These are phyloP conservation scores for Lycaena phlaeas DNA, from an alignment of 2,888 invertebrate genomes.

Conservation along the genomic window DNA sequence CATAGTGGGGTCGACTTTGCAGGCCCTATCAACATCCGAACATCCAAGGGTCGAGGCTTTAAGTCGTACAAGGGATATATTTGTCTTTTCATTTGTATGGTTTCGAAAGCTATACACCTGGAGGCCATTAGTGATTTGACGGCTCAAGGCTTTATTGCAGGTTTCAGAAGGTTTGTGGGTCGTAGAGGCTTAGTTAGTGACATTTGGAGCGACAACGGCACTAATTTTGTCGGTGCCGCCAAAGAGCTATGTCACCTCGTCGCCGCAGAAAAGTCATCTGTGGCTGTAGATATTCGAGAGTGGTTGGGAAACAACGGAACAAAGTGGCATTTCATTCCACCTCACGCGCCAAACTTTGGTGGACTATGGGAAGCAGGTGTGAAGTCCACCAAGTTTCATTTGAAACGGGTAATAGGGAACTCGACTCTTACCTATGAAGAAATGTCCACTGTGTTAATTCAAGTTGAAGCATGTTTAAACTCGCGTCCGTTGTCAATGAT, in stretches of 20 bases:
- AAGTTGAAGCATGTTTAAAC: conserved; percentile 23
- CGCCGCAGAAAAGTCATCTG: background rate
- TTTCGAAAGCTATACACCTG: conserved; percentile 14
- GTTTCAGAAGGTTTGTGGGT: conserved; percentile 19
- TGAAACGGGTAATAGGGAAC: conserved; percentile 16
- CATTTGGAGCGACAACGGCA: conserved; percentile 23
- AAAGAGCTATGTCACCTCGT: conserved; percentile 13
- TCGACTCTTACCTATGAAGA: conserved; percentile 19
- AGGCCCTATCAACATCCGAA: conserved; percentile 6
- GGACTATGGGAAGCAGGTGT: conserved; percentile 21
- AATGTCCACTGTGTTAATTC: conserved; percentile 15
- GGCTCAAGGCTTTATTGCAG: conserved; percentile 17
- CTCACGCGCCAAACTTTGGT: conserved; percentile 18
- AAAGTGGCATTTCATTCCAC: conserved; percentile 21
- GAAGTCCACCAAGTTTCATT: conserved; percentile 18
- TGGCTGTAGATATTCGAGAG: background rate
- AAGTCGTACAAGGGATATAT: conserved; percentile 12
- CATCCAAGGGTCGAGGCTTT: conserved; percentile 10
- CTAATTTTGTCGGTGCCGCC: conserved; percentile 20
- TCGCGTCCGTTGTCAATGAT: conserved; percentile 16
- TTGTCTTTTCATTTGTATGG: conserved; percentile 15
- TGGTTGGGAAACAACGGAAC: conserved; percentile 7
- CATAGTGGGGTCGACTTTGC: conserved; percentile 5
- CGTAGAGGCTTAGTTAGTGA: conserved; percentile 17
- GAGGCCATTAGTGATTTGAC: conserved; percentile 15